Evolutionary conservation across 2,888 invertebrate genomes (phyloP).

Genomic region (Phalera bucephala): DNA sequence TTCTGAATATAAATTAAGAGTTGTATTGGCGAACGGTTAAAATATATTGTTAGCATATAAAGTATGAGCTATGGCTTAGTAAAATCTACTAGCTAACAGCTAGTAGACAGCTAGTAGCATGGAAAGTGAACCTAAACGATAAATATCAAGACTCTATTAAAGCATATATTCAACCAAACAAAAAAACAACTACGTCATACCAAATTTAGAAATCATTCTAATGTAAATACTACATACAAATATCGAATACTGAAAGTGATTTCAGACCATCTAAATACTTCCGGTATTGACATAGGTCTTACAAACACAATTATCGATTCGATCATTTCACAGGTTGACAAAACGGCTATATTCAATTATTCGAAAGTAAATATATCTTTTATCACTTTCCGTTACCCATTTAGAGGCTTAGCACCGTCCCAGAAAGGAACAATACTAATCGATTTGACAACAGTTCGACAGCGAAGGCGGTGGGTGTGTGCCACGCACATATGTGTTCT

Average conservation of each 20-base stretch:
- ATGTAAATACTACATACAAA: background rate
- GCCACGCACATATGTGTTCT: background rate
- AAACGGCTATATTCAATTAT: conserved; percentile 4
- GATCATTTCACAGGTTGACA: conserved; percentile 4
- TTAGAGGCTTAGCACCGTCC: conserved; percentile 19
- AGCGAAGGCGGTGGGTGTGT: background rate
- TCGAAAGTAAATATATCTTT: conserved; percentile 14
- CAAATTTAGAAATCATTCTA: no score
- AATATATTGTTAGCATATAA: background rate
- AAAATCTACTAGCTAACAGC: no score
- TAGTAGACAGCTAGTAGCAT: no score
- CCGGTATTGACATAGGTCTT: background rate
- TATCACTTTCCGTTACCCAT: conserved; percentile 20
- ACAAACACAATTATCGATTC: conserved; percentile 4
- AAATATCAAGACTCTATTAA: no score
- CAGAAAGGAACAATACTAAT: conserved; percentile 26
- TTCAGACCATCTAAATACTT: background rate
- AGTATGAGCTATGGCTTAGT: no score
- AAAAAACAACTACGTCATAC: no score
- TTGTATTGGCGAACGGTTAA: background rate
- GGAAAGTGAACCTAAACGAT: no score
- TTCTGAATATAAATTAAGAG: conserved; percentile 8
- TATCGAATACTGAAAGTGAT: conserved; percentile 1
- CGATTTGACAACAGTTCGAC: conserved; percentile 16
- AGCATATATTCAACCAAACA: no score